Conservation (phyloP, 1,140 invertebrate species). For the Brevipalpus yothersi region DNA sequence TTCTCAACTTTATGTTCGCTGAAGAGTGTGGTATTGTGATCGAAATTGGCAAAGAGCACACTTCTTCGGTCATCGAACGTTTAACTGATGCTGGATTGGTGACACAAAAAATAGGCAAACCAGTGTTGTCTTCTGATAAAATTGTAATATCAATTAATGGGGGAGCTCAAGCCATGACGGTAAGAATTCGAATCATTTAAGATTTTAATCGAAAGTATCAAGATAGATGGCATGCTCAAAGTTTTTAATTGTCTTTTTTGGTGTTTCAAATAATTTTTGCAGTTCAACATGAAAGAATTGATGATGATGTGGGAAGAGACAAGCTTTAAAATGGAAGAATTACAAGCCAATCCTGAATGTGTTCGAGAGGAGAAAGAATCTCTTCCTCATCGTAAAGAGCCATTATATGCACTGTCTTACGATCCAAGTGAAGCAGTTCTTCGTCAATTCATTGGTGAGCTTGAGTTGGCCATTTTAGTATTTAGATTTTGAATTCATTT, state of each 20-base stretch:
- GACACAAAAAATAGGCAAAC: constrained; percentile 41
- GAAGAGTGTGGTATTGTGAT: constrained; percentile 83
- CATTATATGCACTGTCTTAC: constrained; percentile 33
- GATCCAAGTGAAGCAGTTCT: constrained; percentile 27
- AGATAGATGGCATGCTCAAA: neutral
- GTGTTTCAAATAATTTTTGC: neutral
- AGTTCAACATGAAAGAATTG: constrained; percentile 27
- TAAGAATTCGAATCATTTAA: neutral
- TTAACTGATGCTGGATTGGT: constrained; percentile 34
- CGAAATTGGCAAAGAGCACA: constrained; percentile 36
- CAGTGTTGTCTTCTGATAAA: neutral
- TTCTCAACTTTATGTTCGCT: constrained; percentile 37
- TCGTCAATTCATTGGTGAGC: neutral
- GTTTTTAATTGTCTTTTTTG: neutral
- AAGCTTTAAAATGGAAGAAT: constrained; percentile 58
- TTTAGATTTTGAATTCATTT: neutral
- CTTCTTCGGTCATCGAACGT: constrained; percentile 29
- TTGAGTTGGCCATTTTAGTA: neutral
- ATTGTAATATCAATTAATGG: constrained; percentile 4
- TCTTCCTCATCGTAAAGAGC: constrained; percentile 14
- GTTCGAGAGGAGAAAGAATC: constrained; percentile 36
- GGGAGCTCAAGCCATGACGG: neutral
- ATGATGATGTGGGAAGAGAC: constrained; percentile 73
- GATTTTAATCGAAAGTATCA: neutral
- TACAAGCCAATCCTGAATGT: constrained; percentile 50